Conservation (phyloP, 2,888 invertebrate genomes). For the Drosophila austrosaltans region DNA sequence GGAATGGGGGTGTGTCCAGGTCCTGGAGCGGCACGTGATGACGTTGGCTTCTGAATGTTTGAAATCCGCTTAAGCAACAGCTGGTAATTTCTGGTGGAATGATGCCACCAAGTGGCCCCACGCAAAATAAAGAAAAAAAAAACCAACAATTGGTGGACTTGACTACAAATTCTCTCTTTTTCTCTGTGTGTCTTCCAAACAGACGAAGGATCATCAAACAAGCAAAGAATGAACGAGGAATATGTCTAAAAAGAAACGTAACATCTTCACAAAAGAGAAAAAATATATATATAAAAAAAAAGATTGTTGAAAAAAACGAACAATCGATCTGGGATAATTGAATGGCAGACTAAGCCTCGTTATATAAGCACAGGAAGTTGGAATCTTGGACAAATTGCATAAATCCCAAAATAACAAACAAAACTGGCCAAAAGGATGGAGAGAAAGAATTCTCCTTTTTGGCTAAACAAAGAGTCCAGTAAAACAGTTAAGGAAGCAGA, state of each 20-base stretch:
- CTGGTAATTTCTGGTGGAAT: slow-evolving; percentile 37
- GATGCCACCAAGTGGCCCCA: slow-evolving; percentile 52
- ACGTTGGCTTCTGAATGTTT: slow-evolving; percentile 4
- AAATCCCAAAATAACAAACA: slow-evolving; percentile 42
- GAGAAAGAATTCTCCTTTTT: slow-evolving; percentile 27
- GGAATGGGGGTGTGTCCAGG: slow-evolving; percentile 18
- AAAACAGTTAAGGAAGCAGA: slow-evolving; percentile 60
- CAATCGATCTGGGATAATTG: slow-evolving; percentile 35
- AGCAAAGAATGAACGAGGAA: slow-evolving; percentile 14
- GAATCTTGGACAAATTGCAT: slow-evolving; percentile 62
- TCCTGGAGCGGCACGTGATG: slow-evolving; percentile 21
- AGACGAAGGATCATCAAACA: slow-evolving; percentile 28
- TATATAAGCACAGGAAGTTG: slow-evolving; percentile 61
- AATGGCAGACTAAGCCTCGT: slow-evolving; percentile 46
- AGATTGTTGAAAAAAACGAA: slow-evolving; percentile 16
- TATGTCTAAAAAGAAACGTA: slow-evolving; percentile 29
- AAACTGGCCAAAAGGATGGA: slow-evolving; percentile 28
- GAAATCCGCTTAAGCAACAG: slow-evolving; percentile 50
- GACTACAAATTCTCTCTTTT: slow-evolving; percentile 30
- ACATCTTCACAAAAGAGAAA: slow-evolving; percentile 36
- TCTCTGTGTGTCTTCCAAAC: not conserved
- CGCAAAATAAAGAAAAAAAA: slow-evolving; percentile 25
- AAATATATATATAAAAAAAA: not conserved
- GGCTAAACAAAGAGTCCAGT: slow-evolving; percentile 20
- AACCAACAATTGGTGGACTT: slow-evolving; percentile 54